phyloP scores from a whole-genome alignment of 2,113 vertebrate genomes.

The Ailurus styani region DNA sequence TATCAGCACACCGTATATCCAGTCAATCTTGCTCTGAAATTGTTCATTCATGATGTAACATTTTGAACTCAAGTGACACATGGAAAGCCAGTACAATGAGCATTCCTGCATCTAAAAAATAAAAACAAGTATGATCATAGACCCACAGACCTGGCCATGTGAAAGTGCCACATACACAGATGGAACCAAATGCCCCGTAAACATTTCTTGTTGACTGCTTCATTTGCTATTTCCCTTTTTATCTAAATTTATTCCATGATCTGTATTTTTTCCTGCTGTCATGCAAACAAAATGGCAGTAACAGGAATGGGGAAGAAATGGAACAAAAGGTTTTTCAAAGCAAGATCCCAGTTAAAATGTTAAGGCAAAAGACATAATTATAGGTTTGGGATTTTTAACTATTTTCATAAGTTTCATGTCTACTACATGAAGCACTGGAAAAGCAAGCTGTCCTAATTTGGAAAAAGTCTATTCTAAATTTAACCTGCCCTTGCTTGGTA shows the following conservation, averaged over 20 bases:
- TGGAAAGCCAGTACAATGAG: background rate
- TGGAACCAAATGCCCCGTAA: background rate
- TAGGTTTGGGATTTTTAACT: background rate
- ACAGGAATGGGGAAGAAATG: background rate
- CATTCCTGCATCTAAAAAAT: background rate
- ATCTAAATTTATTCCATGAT: background rate
- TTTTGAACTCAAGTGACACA: background rate
- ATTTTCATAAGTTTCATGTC: constrained; percentile 1
- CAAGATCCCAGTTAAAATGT: background rate
- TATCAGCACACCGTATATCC: background rate
- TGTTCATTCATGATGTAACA: background rate
- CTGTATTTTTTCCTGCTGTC: background rate
- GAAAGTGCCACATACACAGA: background rate
- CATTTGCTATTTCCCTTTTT: background rate
- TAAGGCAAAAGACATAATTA: constrained; percentile 19
- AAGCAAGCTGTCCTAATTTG: constrained; percentile 24
- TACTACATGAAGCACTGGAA: background rate
- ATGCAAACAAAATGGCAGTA: background rate
- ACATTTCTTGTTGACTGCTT: background rate
- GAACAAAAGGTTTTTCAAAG: background rate
- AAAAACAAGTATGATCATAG: background rate
- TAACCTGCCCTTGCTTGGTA: constrained; percentile 32
- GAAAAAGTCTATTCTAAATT: constrained; percentile 33
- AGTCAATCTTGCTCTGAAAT: background rate
- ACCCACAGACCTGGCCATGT: background rate